Evolutionary conservation across 2,888 invertebrate genomes (phyloP), one percentile per base, ranked within the genome.

Genomic region (Nephrocerus scutellatus): DNA sequence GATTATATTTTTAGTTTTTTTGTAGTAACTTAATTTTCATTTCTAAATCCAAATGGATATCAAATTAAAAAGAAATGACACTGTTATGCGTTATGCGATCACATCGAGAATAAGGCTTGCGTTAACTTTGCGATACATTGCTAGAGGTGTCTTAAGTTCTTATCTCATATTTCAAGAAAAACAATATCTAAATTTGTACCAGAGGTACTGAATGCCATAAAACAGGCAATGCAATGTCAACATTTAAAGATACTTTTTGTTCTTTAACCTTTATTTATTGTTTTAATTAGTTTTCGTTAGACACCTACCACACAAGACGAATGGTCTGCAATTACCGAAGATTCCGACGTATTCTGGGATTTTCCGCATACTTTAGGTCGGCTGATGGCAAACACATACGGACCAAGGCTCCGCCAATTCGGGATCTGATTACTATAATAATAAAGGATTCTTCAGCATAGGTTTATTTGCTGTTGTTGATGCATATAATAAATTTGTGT

Each of bases 121-220:
- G n/a, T n/a, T n/a, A n/a, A n/a, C n/a, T n/a, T n/a, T n/a, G n/a
- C n/a, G n/a, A n/a, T n/a, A n/a, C n/a, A n/a, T n/a, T n/a, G n/a
- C n/a, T n/a, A n/a, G n/a, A n/a, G 19, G 15, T 30, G 30, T 8
- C 25, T 37, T 10, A 25, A 37, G 25, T 25, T 37, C 9, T 28
- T n/a, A n/a, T n/a, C n/a, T 1, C 13, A 20, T 13, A 31, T 37
- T 7, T 25, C 37, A 1, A 1, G 30, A n/a, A 37, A 37, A 20
- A 30, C 19, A n/a, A 19, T 12, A 3, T 18, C 19, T 19, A 18
- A 18, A 23, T 30, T 30, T 30, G 15, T 37, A 2, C 19, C 20
- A 9, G 20, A 36, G 7, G 36, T 36, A 15, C 29, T 30, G 2
- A 12, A 12, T 16, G 29, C 29, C 7, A 30, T 36, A 29, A 21